Percentiles rank a stretch among this genome's conserved stretches.
Conservation (phyloP, 2,113 vertebrate species). For the Syngnathoides biaculeatus region DNA sequence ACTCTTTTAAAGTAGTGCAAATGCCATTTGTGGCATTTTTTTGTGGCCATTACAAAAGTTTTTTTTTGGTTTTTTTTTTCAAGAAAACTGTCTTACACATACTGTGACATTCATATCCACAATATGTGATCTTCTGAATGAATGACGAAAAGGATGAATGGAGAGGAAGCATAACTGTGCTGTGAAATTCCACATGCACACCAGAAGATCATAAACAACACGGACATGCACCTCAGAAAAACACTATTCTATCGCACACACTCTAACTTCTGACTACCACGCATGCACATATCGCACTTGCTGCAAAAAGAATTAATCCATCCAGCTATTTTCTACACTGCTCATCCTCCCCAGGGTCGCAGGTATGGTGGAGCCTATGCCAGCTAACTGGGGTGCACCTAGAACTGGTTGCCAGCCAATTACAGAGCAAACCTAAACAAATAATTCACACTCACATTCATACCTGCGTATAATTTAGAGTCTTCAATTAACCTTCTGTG, state of each 20-base stretch:
- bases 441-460: too few relatives aligned
- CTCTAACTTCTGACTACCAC: constrained; percentile 15
- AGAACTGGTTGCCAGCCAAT: too few relatives aligned
- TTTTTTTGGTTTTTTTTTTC: too few relatives aligned
- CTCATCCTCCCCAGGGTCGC: too few relatives aligned
- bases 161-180: constrained; percentile 49
- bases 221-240: constrained; percentile 23
- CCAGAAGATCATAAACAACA: constrained; percentile 40
- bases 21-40: too few relatives aligned
- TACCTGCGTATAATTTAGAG: too few relatives aligned
- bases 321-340: too few relatives aligned
- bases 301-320: background rate
- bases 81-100: constrained; percentile 4
- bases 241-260: constrained; percentile 16
- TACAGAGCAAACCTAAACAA: too few relatives aligned
- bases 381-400: too few relatives aligned
- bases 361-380: too few relatives aligned
- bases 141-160: constrained; percentile 40
- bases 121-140: constrained; percentile 8
- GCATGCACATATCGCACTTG: background rate
- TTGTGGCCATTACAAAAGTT: too few relatives aligned
- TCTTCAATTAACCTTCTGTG: too few relatives aligned
- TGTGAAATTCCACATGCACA: constrained; percentile 69
- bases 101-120: background rate
- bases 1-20: constrained; percentile 19